Evolutionary conservation across 2,888 invertebrate genomes (phyloP), one percentile per base, ranked within the genome.

Genomic region (Platycheirus rosarum): DNA sequence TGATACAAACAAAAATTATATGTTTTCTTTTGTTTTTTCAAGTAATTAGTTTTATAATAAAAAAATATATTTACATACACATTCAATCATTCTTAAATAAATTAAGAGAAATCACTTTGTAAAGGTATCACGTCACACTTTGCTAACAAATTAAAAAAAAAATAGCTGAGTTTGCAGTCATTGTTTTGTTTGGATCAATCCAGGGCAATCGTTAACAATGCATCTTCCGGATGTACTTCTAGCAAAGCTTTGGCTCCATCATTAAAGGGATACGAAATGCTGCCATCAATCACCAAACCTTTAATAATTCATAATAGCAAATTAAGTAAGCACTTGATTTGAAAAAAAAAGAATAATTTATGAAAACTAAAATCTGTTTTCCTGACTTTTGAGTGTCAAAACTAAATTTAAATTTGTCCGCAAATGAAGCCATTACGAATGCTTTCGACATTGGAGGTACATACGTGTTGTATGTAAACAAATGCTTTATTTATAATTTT

Each of bases 201-300:
- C 86, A 91, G 82, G 29, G 87, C 86, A 77, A 97, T 94, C 2
- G 98, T 97, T 89, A 96, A 92, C 0, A 99, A 92, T 0, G 97
- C 94, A 90, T 99, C 98, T 88, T 97, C 95, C 0, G 96, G 96
- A 85, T 94, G 92, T 26, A 96, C 94, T 91, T 97, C 96, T 11
- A 99, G 91, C 7, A 94, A 89, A 0, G 96, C 98, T 84, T 95
- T 93, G 0, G 97, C 95, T 1, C 99, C 99, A 88, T 97, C 97
- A 90, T 98, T 98, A 91, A 99, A 99, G 0, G 95, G 94, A 88
- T 97, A 97, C 0, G 97, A 96, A 13, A 97, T 94, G 84, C 98
- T 97, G 23, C 99, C 99, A 89, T 99, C 99, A 18, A 99, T 94
- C 0, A 99, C 98, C 14, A 99, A 91, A 88, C 95, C 95, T 93